Evolutionary conservation across 2,797 vertebrate genomes (phyloP).

Genomic region (Xerus rutilus): DNA sequence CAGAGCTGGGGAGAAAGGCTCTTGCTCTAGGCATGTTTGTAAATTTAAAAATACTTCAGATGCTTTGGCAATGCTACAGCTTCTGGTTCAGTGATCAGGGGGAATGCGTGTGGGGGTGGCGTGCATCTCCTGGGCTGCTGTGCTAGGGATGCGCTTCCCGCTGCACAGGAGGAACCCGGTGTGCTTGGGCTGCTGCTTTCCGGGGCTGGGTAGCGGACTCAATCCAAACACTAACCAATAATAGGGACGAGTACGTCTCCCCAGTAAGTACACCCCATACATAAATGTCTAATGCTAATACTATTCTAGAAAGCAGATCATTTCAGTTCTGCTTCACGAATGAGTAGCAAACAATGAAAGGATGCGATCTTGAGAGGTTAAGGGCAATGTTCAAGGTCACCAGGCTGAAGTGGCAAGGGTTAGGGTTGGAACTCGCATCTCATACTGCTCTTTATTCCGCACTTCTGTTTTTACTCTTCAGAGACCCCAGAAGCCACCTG

Average conservation of each 20-base stretch:
- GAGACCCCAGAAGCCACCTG: not conserved
- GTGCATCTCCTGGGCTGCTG: constrained; percentile 42
- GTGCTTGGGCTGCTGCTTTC: rapidly evolving
- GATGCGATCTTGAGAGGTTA: not conserved
- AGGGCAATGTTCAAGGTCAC: too few species aligned
- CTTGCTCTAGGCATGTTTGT: constrained; percentile 76
- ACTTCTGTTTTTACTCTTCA: too few species aligned
- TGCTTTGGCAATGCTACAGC: constrained; percentile 73
- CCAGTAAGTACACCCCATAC: not conserved
- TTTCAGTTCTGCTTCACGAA: not conserved
- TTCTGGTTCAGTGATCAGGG: constrained; percentile 68
- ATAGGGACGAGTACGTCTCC: not conserved
- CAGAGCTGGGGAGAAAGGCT: not conserved
- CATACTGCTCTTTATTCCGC: rapidly evolving
- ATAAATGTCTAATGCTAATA: too few species aligned
- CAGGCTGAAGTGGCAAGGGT: not conserved
- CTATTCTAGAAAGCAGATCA: not conserved
- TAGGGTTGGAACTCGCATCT: rapidly evolving
- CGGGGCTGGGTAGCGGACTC: not conserved
- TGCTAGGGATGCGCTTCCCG: not conserved
- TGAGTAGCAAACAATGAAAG: not conserved
- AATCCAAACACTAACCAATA: rapidly evolving
- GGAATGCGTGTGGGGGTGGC: not conserved
- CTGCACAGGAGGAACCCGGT: rapidly evolving
- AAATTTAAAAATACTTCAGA: constrained; percentile 81